Evolutionary conservation across 1,140 invertebrate species (phyloP), one percentile per base, ranked within the genome.

Genomic region (Caligus rogercresseyi): DNA sequence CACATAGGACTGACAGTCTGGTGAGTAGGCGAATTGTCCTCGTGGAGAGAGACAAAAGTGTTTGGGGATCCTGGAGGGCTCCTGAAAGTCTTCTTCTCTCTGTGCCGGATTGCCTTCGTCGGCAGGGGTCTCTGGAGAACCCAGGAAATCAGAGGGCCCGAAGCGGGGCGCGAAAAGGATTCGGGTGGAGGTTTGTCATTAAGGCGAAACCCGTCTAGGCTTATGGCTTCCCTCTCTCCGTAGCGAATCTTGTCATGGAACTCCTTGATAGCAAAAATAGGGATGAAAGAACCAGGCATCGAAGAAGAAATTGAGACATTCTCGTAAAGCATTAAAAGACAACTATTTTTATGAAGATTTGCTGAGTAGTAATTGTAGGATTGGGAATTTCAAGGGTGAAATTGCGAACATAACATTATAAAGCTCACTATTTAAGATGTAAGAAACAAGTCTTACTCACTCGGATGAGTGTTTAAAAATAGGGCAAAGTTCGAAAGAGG

Each of bases 1-100:
- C n/a, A 63, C 52, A 55, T 55, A 63, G 16, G 43, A 19, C n/a
- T 56, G 54, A 21, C 61, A 63, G 25, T 63, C 61, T 16, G 16
- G 3, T 16, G 43, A 20, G 21, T 63, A 63, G 2, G 51, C 7
- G 16, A 57, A 57, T 24, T 25, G 25, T 16, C 61, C 61, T 1
- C 52, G 2, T 7, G 55, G 1, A 56, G 55, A 56, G 2, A 54
- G 26, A 23, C 31, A 62, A 16, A 54, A 62, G 31, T 60, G 24
- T 51, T 51, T 51, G 13, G n/a, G n/a, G n/a, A 51, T 20, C 4
- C 21, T 54, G 53, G 31, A 7, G 7, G 7, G 31, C 7, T 11
- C 7, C 31, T 43, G n/a, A 43, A 43, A 43, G 7, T 43, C n/a
- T 43, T 43, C 31, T 43, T 43, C 31, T 43, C n/a, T 7, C 7